These are phyloP conservation scores for Sanderia malayensis DNA, from an alignment of 30 jellyfish, hydroid and myxozoan genomes.

Conservation along the genomic window DNA sequence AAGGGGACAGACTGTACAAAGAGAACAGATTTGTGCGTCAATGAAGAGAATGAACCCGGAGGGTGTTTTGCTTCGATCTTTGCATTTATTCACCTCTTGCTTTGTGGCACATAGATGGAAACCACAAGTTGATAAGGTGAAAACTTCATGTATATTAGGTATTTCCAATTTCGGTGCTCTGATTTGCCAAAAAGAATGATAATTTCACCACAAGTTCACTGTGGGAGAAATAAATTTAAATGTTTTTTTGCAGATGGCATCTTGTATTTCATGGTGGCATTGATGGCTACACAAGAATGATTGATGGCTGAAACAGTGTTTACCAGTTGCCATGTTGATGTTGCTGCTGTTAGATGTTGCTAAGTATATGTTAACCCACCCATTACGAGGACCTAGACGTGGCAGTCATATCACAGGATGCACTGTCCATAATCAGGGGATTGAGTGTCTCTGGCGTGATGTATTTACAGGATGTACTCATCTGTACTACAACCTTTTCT, in stretches of 20 bases:
- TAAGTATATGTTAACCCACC: not conserved
- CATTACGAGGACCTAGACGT: not conserved
- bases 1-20: slow-evolving; percentile 1
- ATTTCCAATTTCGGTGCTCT: no score
- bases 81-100: not conserved
- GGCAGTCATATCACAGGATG: slow-evolving; percentile 6
- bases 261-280: not conserved
- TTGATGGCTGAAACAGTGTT: no score
- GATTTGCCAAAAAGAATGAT: no score
- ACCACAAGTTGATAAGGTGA: not conserved
- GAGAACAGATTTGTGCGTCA: slow-evolving; percentile 8
- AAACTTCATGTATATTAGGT: no score
- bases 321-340: no score
- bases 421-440: not conserved
- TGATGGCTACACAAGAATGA: not conserved
- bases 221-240: no score
- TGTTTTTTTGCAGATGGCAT: no score
- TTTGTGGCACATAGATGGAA: slow-evolving; percentile 14
- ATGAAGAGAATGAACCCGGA: slow-evolving; percentile 10
- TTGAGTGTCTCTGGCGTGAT: no score
- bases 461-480: no score
- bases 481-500: no score
- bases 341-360: not conserved
- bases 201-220: no score
- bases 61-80: slow-evolving; percentile 12